phyloP scores from a whole-genome alignment of 2,113 vertebrate genomes.

The Phaethon lepturus region DNA sequence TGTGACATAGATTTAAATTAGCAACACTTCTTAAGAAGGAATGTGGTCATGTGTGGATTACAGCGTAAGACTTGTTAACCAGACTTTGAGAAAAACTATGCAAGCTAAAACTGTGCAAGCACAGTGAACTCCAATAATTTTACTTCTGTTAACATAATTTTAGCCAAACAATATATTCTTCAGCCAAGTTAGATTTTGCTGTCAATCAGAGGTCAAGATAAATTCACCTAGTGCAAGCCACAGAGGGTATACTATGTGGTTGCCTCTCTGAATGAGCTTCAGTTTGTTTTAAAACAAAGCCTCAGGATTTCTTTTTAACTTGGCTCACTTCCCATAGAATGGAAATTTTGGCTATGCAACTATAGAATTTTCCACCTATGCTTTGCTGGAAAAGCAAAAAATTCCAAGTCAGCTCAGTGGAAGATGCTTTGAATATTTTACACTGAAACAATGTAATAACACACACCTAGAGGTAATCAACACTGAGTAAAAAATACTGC shows the following conservation, averaged over 20 bases:
- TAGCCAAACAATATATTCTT: not conserved
- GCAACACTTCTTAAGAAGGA: not conserved
- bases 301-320: not conserved
- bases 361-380: not conserved
- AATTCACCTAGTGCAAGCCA: not conserved
- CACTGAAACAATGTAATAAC: not conserved
- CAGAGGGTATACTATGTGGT: not conserved
- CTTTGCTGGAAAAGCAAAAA: not conserved
- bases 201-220: not conserved
- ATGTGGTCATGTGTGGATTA: not conserved
- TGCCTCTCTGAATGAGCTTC: not conserved
- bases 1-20: not conserved
- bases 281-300: not conserved
- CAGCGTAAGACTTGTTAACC: not conserved
- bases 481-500: not conserved
- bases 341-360: not conserved
- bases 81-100: not conserved
- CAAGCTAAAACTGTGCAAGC: not conserved
- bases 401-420: not conserved
- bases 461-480: conserved; percentile 36
- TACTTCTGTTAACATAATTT: not conserved
- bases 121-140: not conserved
- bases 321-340: not conserved
- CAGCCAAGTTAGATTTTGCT: not conserved
- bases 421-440: conserved; percentile 46